A percentile compares a stretch with the other conserved stretches of the same genome.
Evolutionary conservation across 2,113 vertebrate genomes (phyloP).

Genomic region (Dasyprocta punctata): DNA sequence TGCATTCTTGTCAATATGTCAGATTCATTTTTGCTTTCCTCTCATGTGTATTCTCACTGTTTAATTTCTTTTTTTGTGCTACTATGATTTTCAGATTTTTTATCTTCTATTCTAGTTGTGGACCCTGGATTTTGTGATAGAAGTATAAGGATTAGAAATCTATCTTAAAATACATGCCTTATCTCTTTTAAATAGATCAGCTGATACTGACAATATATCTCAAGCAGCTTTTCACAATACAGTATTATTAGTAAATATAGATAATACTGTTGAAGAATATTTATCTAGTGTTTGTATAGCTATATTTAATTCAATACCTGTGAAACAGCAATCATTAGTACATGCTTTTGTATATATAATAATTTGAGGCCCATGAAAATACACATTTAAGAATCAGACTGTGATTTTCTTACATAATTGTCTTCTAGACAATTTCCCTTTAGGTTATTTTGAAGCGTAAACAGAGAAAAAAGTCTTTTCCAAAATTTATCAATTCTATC

Average conservation of each 20-base stretch:
- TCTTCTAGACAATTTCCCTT: conserved; percentile 14
- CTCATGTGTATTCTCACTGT: accelerated
- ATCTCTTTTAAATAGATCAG: background rate
- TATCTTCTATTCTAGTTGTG: background rate
- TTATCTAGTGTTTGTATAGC: background rate
- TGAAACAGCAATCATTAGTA: background rate
- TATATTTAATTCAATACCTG: background rate
- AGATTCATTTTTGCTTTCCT: background rate
- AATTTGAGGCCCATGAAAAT: background rate
- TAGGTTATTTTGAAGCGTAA: background rate
- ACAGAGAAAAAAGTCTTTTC: background rate
- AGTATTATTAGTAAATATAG: background rate
- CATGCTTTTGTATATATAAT: background rate
- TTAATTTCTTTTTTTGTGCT: background rate
- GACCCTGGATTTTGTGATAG: background rate
- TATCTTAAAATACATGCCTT: background rate
- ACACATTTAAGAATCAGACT: background rate
- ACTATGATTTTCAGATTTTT: background rate
- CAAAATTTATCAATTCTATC: background rate
- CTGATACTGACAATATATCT: background rate
- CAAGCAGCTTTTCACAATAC: background rate
- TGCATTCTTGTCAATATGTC: background rate
- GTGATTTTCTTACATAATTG: background rate
- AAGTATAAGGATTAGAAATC: background rate
- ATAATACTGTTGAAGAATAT: background rate